phyloP scores from a whole-genome alignment of 1,140 invertebrate genomes.

The Mesaphorura yosii region DNA sequence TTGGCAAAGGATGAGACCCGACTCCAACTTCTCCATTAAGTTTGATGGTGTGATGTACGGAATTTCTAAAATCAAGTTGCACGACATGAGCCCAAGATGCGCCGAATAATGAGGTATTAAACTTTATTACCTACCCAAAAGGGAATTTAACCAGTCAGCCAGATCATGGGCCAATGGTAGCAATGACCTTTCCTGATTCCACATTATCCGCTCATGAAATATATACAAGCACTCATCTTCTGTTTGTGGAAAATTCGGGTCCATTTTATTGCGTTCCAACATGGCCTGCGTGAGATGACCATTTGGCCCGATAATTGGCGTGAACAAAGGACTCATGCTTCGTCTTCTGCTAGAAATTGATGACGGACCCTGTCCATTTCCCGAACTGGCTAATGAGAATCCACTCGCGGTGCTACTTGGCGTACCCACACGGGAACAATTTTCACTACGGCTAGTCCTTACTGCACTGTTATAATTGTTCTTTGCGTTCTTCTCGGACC shows the following conservation, averaged over 20 bases:
- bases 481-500: too few species aligned
- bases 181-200: conserved; percentile 62
- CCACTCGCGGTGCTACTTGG: too few species aligned
- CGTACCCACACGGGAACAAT: too few species aligned
- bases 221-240: conserved; percentile 58
- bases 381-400: too few species aligned
- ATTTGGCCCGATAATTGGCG: conserved; percentile 11
- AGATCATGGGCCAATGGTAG: conserved; percentile 71
- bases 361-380: too few species aligned
- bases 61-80: background rate
- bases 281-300: conserved; percentile 1
- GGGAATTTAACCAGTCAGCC: conserved; percentile 75
- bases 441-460: too few species aligned
- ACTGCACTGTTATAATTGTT: too few species aligned
- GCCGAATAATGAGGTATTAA: background rate
- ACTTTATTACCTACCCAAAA: conserved; percentile 51
- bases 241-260: conserved; percentile 44
- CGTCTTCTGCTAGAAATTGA: conserved; percentile 27
- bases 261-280: conserved; percentile 23
- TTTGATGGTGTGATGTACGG: conserved; percentile 53
- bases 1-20: conserved; percentile 65
- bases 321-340: conserved; percentile 21
- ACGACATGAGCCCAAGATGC: background rate
- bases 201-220: conserved; percentile 60
- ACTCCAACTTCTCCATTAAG: conserved; percentile 64